Conservation (phyloP, 2,113 vertebrate species). For the Passer montanus region DNA sequence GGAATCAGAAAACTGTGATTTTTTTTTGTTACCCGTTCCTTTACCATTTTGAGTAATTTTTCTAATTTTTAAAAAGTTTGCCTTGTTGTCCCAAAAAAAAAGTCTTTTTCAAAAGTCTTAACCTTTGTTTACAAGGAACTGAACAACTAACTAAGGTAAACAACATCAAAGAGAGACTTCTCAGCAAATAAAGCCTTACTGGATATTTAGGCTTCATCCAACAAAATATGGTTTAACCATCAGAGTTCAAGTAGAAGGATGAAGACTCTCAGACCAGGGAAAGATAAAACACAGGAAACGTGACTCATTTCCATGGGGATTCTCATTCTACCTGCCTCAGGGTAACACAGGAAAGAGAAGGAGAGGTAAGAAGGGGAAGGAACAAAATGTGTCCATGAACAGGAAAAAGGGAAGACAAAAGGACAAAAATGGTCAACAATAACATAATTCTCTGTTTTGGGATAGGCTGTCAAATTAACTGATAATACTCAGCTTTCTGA, state of each 20-base stretch:
- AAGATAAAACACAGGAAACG: conserved; percentile 12
- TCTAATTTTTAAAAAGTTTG: neutral
- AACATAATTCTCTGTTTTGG: neutral
- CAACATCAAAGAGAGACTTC: neutral
- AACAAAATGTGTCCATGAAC: neutral
- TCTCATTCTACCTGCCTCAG: neutral
- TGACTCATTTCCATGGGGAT: neutral
- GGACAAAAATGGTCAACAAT: neutral
- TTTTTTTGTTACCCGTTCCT: neutral
- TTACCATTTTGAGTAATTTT: neutral
- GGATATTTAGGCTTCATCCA: neutral
- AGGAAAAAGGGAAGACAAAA: neutral
- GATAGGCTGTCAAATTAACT: neutral
- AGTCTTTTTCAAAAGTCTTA: neutral
- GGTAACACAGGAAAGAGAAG: neutral
- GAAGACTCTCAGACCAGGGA: neutral
- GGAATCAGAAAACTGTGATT: neutral
- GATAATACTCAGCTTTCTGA: conserved; percentile 31
- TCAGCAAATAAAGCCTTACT: neutral
- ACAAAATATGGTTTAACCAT: neutral
- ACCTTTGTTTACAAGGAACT: neutral
- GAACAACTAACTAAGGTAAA: neutral
- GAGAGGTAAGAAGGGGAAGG: neutral
- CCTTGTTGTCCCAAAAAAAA: neutral
- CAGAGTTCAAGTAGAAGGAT: neutral